Base-by-base conservation (phyloP, 30 jellyfish, hydroid and myxozoan genomes). In the Calvadosia cruxmelitensis region DNA sequence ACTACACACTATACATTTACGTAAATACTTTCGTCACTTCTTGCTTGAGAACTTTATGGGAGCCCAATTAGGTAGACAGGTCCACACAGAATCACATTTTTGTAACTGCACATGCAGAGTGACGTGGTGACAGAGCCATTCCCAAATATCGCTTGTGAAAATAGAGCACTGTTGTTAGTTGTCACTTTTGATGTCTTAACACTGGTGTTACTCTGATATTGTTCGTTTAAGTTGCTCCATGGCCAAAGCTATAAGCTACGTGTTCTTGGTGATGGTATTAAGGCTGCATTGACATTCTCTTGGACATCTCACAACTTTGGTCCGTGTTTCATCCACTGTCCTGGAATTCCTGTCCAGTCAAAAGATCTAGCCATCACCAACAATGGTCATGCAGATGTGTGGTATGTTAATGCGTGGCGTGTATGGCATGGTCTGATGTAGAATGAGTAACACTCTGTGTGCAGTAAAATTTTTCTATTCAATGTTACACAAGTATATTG, bases 301-400 rank as follows among this genome's bases (percentile, higher is more conserved):
- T 89, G 80, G 72, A 10, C 50, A 0, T 30, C 86, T 2, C 84
- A 70, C 64, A 85, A 89, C 70, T 89, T 89, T 69, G 98, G 98
- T 30, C 92, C 98, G 26, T 89, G 98, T 50, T 89, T 89, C 64
- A 53, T 89, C 3, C 81, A 79, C 74, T 53, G 95, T 32, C 80
- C 95, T 10, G 98, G 98, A 49, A 75, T 82, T 52, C 93, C 98
- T 29, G 81, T 89, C 2, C 93, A 84, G 52, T 72, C 68, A 48
- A 63, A 69, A 29, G 50, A 73, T 2, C 72, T 89, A 63, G 51
- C 28, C 49, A 78, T 89, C 28, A 88, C 86, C 12, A 89, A 89
- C 73, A 74, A 33, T 57, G 98, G 75, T 52, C 28, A 74, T 30
- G 81, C 68, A 64, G 95, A 89, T 13, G 66, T 89, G 68, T 78